These are phyloP conservation scores for Callipepla californica DNA, from an alignment of 2,113 vertebrate genomes.

Conservation along the genomic window DNA sequence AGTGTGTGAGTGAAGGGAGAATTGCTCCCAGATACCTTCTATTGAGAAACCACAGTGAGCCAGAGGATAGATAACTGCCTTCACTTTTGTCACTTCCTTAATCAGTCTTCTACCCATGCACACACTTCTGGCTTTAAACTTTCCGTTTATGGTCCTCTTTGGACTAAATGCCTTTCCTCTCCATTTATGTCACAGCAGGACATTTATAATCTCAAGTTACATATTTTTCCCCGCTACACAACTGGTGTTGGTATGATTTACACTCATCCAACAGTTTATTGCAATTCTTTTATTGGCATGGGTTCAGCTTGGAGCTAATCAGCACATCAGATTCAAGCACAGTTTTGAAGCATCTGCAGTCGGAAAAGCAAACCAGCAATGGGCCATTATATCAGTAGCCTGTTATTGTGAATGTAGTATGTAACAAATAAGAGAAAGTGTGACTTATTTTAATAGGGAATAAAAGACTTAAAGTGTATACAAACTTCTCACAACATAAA, in stretches of 20 bases:
- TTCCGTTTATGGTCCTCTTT: neutral
- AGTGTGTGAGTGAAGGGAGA: neutral
- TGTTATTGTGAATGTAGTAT: neutral
- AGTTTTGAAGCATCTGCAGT: neutral
- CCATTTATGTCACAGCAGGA: constrained; percentile 52
- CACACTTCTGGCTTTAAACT: constrained; percentile 16
- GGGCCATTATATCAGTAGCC: neutral
- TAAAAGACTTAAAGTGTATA: neutral
- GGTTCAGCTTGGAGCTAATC: neutral
- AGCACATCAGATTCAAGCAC: neutral
- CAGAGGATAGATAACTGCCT: neutral
- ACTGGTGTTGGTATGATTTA: constrained; percentile 20
- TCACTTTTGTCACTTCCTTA: neutral
- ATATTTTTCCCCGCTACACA: constrained; percentile 23
- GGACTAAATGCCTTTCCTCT: constrained; percentile 54
- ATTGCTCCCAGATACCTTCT: neutral
- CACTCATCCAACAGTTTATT: constrained; percentile 20
- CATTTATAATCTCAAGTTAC: constrained; percentile 51
- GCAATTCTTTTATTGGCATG: neutral
- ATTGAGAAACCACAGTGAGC: neutral
- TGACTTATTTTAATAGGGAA: neutral
- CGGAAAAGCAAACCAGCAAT: neutral
- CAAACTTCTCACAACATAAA: neutral
- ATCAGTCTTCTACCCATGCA: neutral
- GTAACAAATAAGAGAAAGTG: neutral